These are phyloP conservation scores for Melanerpes formicivorus DNA, from an alignment of 2,113 vertebrate genomes.

Conservation along the genomic window DNA sequence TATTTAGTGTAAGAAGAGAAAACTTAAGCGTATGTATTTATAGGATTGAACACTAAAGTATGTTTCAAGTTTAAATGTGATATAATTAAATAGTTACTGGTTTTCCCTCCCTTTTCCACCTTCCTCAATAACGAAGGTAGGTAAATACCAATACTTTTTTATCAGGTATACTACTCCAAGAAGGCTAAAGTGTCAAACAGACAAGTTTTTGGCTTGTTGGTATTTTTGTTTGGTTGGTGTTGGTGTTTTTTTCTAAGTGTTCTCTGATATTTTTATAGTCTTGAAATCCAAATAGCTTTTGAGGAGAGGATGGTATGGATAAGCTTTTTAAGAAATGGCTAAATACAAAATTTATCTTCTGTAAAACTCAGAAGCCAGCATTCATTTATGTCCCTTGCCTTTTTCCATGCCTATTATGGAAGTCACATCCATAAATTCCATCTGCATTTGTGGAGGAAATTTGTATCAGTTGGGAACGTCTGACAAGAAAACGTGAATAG, in stretches of 20 bases:
- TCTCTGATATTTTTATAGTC: neutral
- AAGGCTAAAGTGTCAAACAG: neutral
- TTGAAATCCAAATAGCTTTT: neutral
- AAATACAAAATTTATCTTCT: neutral
- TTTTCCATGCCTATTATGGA: neutral
- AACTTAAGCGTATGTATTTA: neutral
- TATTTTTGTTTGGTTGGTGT: neutral
- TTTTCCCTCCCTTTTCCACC: neutral
- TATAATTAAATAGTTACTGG: neutral
- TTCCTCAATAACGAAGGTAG: neutral
- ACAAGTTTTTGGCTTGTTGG: neutral
- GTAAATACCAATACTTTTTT: neutral
- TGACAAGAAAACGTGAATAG: neutral
- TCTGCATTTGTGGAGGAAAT: neutral
- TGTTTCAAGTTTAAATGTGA: neutral
- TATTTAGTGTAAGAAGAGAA: neutral
- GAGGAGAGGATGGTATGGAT: fast-evolving
- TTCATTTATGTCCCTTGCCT: neutral
- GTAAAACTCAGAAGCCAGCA: neutral
- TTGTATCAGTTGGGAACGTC: neutral
- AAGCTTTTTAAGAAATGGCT: neutral
- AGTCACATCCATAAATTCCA: neutral
- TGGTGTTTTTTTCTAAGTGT: neutral
- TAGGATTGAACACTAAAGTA: neutral
- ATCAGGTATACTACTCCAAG: neutral